phyloP scores from a whole-genome alignment of 2,797 vertebrate species.

The Rhodeus uyekii region DNA sequence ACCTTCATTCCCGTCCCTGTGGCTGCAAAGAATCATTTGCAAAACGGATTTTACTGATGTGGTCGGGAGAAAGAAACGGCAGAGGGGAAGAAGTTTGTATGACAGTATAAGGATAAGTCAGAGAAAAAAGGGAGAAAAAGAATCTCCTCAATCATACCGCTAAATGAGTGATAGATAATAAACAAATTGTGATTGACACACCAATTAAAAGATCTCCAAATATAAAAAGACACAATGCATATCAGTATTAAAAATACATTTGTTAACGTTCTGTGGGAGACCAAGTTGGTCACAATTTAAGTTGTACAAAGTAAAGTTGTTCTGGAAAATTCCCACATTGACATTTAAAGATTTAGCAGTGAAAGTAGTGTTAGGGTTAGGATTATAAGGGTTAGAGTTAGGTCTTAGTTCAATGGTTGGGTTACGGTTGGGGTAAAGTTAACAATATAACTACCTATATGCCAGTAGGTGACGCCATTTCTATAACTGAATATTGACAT shows the following conservation, averaged over 20 bases:
- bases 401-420: neutral
- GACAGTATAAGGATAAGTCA: neutral
- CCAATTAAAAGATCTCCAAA: neutral
- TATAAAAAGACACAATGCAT: neutral
- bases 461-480: too few species aligned
- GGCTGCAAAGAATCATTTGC: constrained; percentile 53
- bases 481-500: too few species aligned
- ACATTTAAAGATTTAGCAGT: neutral
- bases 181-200: neutral
- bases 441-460: neutral
- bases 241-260: neutral
- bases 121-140: neutral
- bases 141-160: neutral
- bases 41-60: constrained; percentile 56
- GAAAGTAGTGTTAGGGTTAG: neutral
- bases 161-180: neutral
- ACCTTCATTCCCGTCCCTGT: constrained; percentile 53
- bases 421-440: neutral
- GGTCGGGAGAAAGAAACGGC: constrained; percentile 19
- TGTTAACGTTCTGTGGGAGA: neutral
- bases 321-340: neutral
- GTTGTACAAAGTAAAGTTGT: too few species aligned
- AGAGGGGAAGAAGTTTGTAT: neutral
- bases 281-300: neutral
- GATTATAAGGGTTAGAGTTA: neutral